Evolutionary conservation across 2,113 vertebrate species (phyloP).

Genomic region (Mesitornis unicolor): DNA sequence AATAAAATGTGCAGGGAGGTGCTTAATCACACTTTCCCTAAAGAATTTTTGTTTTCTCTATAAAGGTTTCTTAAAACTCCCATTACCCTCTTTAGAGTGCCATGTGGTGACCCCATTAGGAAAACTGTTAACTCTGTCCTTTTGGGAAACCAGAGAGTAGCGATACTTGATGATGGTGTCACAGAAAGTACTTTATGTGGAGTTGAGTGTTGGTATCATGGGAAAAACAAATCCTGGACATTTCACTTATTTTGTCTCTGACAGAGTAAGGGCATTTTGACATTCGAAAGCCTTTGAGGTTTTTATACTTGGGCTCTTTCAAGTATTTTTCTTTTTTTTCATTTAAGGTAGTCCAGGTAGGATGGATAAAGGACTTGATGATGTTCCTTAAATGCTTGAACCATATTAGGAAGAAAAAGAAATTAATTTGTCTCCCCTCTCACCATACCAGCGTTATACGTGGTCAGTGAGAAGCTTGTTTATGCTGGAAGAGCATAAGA

Average conservation of each 20-base stretch:
- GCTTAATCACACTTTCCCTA: not conserved
- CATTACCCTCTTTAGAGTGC: not conserved
- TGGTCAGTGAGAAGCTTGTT: not conserved
- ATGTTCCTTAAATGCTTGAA: not conserved
- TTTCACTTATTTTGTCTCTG: not conserved
- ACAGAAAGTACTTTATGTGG: not conserved
- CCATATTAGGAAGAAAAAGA: not conserved
- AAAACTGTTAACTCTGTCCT: not conserved
- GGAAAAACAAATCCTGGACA: not conserved
- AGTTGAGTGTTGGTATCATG: not conserved
- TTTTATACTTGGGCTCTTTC: not conserved
- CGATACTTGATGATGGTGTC: not conserved
- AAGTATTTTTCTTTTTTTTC: not conserved
- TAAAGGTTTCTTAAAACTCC: not conserved
- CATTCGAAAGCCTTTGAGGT: not conserved
- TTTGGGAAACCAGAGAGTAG: not conserved
- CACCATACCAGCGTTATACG: not conserved
- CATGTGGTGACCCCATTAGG: not conserved
- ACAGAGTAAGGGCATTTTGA: not conserved
- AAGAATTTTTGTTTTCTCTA: not conserved
- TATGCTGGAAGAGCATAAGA: not conserved
- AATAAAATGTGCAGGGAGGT: not conserved
- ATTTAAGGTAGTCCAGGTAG: not conserved
- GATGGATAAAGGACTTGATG: not conserved
- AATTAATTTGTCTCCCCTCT: not conserved